A percentile compares a stretch with the other conserved stretches of the same genome.
These are phyloP conservation scores for Sebastes schlegelii DNA, from an alignment of 2,113 vertebrate genomes.

Conservation along the genomic window DNA sequence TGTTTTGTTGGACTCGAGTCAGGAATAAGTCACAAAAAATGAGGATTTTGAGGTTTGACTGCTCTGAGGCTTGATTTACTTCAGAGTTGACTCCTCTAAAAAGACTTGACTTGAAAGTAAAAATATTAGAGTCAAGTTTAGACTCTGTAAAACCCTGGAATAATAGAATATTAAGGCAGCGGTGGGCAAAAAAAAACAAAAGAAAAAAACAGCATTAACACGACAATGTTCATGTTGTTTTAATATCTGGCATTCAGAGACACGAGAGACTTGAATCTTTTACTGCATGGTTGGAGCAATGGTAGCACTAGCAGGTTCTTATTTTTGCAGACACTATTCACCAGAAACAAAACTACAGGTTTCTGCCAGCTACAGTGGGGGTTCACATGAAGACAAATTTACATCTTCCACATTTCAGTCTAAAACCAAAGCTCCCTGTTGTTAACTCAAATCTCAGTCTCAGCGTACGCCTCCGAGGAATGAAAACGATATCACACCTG, in stretches of 20 bases:
- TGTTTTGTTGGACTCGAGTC: background rate
- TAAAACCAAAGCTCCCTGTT: background rate
- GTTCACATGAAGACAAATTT: background rate
- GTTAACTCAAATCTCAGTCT: slow-evolving; percentile 6
- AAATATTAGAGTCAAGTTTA: background rate
- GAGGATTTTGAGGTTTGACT: background rate
- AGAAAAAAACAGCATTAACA: too few species aligned
- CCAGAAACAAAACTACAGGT: slow-evolving; percentile 14
- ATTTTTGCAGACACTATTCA: background rate
- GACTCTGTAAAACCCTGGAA: background rate
- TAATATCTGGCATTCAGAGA: background rate
- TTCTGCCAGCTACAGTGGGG: background rate
- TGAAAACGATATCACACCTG: slow-evolving; percentile 24
- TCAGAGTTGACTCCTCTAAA: background rate
- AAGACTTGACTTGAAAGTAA: background rate
- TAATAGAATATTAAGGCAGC: background rate
- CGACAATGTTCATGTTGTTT: too few species aligned
- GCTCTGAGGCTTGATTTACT: background rate
- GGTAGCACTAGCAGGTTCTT: background rate
- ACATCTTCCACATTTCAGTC: background rate
- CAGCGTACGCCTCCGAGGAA: slow-evolving; percentile 1
- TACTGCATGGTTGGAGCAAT: too few species aligned
- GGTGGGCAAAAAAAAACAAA: background rate
- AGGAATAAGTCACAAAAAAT: background rate
- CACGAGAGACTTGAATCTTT: background rate